These are phyloP conservation scores for Pionites leucogaster DNA, from an alignment of 2,113 vertebrate species.

Conservation along the genomic window DNA sequence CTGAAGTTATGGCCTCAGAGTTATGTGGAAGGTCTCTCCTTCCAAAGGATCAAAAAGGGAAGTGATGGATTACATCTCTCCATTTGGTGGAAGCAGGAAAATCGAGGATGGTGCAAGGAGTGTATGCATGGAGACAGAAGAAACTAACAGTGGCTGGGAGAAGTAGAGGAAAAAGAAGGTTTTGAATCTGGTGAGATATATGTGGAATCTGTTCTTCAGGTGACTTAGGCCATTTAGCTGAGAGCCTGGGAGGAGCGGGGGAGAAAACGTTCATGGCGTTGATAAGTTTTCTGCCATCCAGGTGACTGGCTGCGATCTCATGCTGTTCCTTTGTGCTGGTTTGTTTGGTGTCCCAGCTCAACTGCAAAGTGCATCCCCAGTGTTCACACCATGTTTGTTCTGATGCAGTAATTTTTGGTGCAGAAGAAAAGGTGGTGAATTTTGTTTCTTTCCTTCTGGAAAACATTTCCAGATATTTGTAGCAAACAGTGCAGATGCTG, in stretches of 20 bases:
- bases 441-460: conserved; percentile 15
- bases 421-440: not conserved
- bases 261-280: not conserved
- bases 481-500: not conserved
- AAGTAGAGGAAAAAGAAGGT: not conserved
- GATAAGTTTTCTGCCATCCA: not conserved
- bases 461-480: not conserved
- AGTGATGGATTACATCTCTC: not conserved
- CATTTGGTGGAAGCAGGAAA: not conserved
- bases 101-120: not conserved
- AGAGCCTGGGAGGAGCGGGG: not conserved
- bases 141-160: not conserved
- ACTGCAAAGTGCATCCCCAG: conserved; percentile 31
- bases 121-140: fast-evolving
- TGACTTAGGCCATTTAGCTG: not conserved
- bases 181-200: not conserved
- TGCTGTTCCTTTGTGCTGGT: not conserved
- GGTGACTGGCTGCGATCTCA: not conserved
- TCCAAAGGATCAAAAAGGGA: not conserved
- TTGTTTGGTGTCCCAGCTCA: not conserved
- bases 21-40: not conserved
- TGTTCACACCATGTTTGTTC: conserved; percentile 6
- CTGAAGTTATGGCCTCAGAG: not conserved
- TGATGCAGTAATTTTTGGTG: conserved; percentile 18
- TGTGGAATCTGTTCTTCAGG: not conserved